Evolutionary conservation across 2,113 vertebrate species (phyloP).

Genomic region (Parus major): DNA sequence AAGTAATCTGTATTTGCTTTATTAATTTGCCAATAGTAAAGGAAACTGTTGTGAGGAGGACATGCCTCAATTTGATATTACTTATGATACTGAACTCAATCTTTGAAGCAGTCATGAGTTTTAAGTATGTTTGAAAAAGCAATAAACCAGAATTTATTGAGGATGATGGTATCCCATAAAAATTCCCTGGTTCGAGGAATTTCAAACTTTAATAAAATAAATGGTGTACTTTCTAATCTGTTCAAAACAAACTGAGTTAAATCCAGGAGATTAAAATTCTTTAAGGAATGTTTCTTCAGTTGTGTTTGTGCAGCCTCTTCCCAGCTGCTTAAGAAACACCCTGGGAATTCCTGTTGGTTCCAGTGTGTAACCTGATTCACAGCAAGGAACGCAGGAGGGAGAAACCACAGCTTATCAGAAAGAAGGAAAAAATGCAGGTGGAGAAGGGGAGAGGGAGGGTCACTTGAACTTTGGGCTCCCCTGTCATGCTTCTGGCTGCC

Average conservation of each 20-base stretch:
- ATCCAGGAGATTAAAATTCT: not conserved
- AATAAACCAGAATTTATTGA: not conserved
- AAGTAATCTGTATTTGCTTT: not conserved
- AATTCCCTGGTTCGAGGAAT: not conserved
- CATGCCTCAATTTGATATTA: not conserved
- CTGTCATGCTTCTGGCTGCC: not conserved
- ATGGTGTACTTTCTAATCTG: not conserved
- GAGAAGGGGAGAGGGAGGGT: accelerated
- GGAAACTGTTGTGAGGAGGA: not conserved
- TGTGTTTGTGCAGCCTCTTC: not conserved
- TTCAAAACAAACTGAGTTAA: not conserved
- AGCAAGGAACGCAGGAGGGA: not conserved
- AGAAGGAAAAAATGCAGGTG: not conserved
- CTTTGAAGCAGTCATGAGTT: not conserved
- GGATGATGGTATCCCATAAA: not conserved
- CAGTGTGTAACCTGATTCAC: not conserved
- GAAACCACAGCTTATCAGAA: not conserved
- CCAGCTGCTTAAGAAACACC: not conserved
- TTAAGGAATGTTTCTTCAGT: not conserved
- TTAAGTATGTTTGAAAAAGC: not conserved
- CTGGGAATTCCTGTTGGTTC: not conserved
- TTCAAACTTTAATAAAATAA: not conserved
- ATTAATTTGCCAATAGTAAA: not conserved
- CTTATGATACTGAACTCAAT: not conserved
- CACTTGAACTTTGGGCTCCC: not conserved